Evolutionary conservation across 2,888 invertebrate species (phyloP).

Genomic region (Trichacis sp.): DNA sequence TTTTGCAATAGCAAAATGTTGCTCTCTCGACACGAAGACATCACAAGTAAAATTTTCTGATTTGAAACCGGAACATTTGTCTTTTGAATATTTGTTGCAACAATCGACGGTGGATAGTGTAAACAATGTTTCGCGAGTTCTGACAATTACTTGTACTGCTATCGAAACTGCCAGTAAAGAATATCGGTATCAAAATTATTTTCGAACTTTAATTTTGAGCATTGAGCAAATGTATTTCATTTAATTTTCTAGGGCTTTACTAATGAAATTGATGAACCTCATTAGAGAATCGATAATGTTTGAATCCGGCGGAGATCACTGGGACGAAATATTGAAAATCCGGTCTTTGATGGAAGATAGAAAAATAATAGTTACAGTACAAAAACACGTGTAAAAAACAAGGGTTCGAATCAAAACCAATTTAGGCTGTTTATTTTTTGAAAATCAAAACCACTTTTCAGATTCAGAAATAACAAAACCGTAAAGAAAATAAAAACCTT

Average conservation of each 20-base stretch:
- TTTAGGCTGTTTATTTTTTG: too few species aligned
- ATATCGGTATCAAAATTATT: slow-evolving; percentile 53
- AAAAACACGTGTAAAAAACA: neutral
- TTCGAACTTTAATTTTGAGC: neutral
- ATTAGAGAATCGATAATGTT: slow-evolving; percentile 54
- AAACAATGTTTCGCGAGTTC: slow-evolving; percentile 58
- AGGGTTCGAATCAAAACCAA: too few species aligned
- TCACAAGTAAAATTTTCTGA: slow-evolving; percentile 51
- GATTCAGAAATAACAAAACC: too few species aligned
- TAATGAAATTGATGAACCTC: slow-evolving; percentile 55
- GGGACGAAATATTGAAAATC: slow-evolving; percentile 57
- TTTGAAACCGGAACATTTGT: slow-evolving; percentile 50
- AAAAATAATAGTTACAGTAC: slow-evolving; percentile 56
- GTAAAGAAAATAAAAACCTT: too few species aligned
- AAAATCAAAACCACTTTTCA: too few species aligned
- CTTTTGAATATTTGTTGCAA: slow-evolving; percentile 60
- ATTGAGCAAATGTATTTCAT: too few species aligned
- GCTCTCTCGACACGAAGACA: neutral
- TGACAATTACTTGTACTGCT: slow-evolving; percentile 60
- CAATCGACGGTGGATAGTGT: slow-evolving; percentile 59
- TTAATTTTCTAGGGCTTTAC: slow-evolving; percentile 47
- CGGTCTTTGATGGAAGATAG: slow-evolving; percentile 56
- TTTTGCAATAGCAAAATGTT: slow-evolving; percentile 16
- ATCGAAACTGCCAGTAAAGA: slow-evolving; percentile 58
- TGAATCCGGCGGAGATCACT: slow-evolving; percentile 54